A percentile compares a stretch with the other conserved stretches of the same genome.
Conservation (phyloP, 1,140 invertebrate species). For the Zaprionus taronus region DNA sequence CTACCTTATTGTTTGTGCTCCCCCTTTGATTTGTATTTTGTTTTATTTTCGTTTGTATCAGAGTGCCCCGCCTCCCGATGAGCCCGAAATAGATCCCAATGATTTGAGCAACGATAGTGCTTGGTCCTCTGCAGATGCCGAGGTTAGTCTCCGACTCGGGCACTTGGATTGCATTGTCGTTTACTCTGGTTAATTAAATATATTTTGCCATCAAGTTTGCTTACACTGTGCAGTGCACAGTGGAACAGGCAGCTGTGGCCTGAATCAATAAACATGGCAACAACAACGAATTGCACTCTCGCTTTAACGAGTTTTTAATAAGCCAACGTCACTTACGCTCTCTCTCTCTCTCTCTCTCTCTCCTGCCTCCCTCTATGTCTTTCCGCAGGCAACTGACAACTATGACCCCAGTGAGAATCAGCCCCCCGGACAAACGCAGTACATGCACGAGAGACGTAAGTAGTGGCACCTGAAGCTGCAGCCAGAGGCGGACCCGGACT, state of each 20-base stretch:
- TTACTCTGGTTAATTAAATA: conserved; percentile 23
- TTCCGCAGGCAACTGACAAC: conserved; percentile 74
- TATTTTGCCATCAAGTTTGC: conserved; percentile 17
- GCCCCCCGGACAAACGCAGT: conserved; percentile 71
- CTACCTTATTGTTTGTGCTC: conserved; percentile 14
- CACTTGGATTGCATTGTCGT: not conserved
- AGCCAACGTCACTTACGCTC: conserved; percentile 22
- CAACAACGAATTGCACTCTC: conserved; percentile 62
- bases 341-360: not conserved
- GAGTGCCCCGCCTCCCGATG: conserved; percentile 23
- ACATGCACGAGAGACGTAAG: conserved; percentile 80
- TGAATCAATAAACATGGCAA: conserved; percentile 8
- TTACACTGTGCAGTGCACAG: not conserved
- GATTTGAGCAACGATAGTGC: conserved; percentile 29
- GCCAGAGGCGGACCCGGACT: not conserved
- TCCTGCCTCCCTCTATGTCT: conserved; percentile 14
- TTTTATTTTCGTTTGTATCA: conserved; percentile 19
- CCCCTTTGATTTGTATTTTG: conserved; percentile 2
- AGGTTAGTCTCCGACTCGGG: conserved; percentile 17
- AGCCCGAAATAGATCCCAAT: conserved; percentile 24
- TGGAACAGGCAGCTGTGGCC: too few relatives aligned
- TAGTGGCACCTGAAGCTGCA: conserved; percentile 25
- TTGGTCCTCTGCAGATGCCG: conserved; percentile 1
- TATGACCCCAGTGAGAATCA: conserved; percentile 79
- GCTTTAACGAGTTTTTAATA: conserved; percentile 58